These are phyloP conservation scores for Sigmodon hispidus DNA, from an alignment of 2,113 vertebrate species.

Conservation along the genomic window DNA sequence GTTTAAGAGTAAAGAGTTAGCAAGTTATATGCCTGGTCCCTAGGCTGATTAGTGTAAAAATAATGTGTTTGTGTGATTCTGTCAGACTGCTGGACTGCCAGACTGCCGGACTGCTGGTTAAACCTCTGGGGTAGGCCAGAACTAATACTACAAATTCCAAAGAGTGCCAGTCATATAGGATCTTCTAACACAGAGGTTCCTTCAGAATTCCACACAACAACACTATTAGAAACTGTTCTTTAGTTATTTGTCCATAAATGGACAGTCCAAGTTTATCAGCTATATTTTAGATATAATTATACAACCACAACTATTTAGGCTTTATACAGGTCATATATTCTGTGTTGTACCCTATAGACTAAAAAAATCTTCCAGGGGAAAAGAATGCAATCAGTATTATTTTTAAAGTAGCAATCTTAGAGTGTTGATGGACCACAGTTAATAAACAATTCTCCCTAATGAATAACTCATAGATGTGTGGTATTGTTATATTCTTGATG, in stretches of 20 bases:
- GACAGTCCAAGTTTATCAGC: background rate
- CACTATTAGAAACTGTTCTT: background rate
- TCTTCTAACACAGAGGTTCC: background rate
- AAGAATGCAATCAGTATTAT: background rate
- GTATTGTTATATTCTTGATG: background rate
- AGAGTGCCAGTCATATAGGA: background rate
- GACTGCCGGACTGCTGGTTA: no score
- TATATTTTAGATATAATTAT: conserved; percentile 19
- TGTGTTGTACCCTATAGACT: background rate
- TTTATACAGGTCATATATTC: conserved; percentile 8
- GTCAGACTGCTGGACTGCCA: no score
- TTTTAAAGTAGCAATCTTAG: background rate
- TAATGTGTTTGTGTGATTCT: no score
- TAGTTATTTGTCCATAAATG: background rate
- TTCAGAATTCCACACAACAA: background rate
- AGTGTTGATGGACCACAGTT: background rate
- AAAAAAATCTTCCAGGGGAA: background rate
- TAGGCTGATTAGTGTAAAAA: no score
- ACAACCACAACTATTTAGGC: background rate
- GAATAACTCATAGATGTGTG: background rate
- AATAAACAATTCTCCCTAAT: background rate
- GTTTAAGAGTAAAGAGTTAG: no score
- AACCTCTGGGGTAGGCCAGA: no score
- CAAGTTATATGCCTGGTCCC: no score
- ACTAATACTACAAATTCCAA: no score